These are phyloP conservation scores for Helleia helle DNA, from an alignment of 2,888 invertebrate species.

Conservation along the genomic window DNA sequence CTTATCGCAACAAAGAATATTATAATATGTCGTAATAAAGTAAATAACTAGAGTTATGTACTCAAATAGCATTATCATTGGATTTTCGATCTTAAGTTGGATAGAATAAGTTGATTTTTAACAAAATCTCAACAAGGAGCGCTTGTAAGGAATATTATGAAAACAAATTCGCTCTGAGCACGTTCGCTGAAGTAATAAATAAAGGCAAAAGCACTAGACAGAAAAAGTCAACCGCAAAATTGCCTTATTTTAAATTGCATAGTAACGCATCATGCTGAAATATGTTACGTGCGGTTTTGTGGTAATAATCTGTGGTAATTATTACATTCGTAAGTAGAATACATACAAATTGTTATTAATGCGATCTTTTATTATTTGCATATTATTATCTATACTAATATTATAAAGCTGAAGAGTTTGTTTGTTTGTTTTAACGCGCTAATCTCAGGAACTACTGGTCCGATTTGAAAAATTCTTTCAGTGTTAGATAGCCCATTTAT, in stretches of 20 bases:
- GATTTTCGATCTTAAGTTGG: slow-evolving; percentile 31
- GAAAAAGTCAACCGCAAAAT: slow-evolving; percentile 47
- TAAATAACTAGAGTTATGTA: slow-evolving; percentile 66
- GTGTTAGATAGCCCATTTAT: too few relatives aligned
- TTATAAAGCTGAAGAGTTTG: too few relatives aligned
- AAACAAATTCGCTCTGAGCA: slow-evolving; percentile 71
- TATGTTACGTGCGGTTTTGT: background rate
- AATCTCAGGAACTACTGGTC: too few relatives aligned
- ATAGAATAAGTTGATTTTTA: slow-evolving; percentile 30
- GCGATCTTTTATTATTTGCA: too few relatives aligned
- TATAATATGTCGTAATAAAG: slow-evolving; percentile 70
- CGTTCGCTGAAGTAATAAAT: slow-evolving; percentile 66
- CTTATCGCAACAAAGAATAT: slow-evolving; percentile 65
- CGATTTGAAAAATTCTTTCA: too few relatives aligned
- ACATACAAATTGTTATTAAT: too few relatives aligned
- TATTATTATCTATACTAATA: too few relatives aligned
- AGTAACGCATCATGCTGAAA: slow-evolving; percentile 20
- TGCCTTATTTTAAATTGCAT: slow-evolving; percentile 57
- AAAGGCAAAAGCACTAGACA: slow-evolving; percentile 48
- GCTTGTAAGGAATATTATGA: slow-evolving; percentile 66
- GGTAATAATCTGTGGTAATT: too few relatives aligned
- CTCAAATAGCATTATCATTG: slow-evolving; percentile 25
- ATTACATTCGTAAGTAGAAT: too few relatives aligned
- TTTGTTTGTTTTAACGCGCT: too few relatives aligned
- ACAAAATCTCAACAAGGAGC: slow-evolving; percentile 43